These are phyloP conservation scores for Prionailurus viverrinus DNA, from an alignment of 2,113 vertebrate species.

Conservation along the genomic window DNA sequence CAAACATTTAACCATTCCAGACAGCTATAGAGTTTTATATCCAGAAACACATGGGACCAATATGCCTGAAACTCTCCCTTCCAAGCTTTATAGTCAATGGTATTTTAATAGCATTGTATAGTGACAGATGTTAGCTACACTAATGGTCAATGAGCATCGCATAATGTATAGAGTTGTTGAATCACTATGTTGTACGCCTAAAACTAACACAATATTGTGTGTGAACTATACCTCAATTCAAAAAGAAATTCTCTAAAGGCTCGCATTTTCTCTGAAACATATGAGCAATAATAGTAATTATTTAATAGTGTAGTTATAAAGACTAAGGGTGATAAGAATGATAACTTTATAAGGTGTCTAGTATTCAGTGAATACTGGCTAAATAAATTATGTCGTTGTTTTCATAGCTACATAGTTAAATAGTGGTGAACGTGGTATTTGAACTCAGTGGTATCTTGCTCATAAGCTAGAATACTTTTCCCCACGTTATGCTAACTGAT, in stretches of 20 bases:
- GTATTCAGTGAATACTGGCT: not conserved
- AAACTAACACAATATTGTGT: not conserved
- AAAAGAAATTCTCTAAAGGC: not conserved
- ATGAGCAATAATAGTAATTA: not conserved
- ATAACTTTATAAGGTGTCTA: not conserved
- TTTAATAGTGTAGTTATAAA: not conserved
- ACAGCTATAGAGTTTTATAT: not conserved
- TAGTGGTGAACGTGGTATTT: not conserved
- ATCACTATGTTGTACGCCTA: not conserved
- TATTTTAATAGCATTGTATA: not conserved
- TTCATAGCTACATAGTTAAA: not conserved
- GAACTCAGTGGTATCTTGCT: not conserved
- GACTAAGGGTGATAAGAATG: not conserved
- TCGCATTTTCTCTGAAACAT: not conserved
- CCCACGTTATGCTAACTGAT: not conserved
- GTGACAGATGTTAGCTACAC: not conserved
- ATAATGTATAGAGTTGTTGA: not conserved
- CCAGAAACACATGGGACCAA: not conserved
- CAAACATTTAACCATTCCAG: not conserved
- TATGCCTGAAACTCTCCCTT: not conserved
- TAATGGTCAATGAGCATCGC: not conserved
- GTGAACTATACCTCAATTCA: not conserved
- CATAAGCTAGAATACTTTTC: not conserved
- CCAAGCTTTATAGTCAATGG: not conserved
- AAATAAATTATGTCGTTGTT: not conserved